These are phyloP conservation scores for Dromaius novaehollandiae DNA, from an alignment of 2,113 vertebrate species.

Conservation along the genomic window DNA sequence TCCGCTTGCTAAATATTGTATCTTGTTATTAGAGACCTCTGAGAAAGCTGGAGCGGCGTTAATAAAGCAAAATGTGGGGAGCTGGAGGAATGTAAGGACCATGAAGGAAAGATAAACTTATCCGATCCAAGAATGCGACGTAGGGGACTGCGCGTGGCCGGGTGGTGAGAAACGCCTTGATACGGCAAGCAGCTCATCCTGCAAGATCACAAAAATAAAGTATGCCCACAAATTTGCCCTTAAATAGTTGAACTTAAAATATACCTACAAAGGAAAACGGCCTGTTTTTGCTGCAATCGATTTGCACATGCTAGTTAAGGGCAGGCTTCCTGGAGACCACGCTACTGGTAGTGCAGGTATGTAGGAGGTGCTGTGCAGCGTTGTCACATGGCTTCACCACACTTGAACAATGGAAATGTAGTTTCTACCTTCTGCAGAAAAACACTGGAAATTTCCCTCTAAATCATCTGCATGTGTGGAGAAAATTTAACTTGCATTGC, in stretches of 20 bases:
- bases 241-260: background rate
- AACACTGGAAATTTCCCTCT: background rate
- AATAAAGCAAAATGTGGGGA: background rate
- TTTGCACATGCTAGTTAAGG: accelerated
- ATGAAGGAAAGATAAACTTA: background rate
- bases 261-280: background rate
- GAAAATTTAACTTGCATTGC: conserved; percentile 32
- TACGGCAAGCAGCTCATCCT: background rate
- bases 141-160: background rate
- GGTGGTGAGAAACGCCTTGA: background rate
- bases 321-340: background rate
- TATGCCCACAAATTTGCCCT: background rate
- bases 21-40: background rate
- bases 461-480: background rate
- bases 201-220: background rate
- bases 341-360: accelerated
- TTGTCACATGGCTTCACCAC: background rate
- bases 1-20: background rate
- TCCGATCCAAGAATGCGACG: background rate
- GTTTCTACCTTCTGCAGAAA: background rate
- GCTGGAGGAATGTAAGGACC: background rate
- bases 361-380: background rate
- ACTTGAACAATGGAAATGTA: background rate
- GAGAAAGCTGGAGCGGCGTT: background rate
- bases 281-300: background rate